Conservation (phyloP, 2,113 vertebrate species). For the Dicrurus megarhynchus region DNA sequence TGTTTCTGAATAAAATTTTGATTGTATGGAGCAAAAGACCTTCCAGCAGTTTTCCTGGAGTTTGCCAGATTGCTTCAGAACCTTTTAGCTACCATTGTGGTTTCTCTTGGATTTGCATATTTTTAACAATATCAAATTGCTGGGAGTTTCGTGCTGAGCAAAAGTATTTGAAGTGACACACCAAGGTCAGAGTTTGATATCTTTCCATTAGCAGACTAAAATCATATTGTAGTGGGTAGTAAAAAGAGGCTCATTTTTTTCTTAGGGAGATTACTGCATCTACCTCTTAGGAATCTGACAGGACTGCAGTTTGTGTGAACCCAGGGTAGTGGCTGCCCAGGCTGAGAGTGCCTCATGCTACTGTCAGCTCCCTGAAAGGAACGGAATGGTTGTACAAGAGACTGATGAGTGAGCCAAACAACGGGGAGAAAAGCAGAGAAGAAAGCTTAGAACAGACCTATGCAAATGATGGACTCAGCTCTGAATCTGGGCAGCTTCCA, state of each 20-base stretch:
- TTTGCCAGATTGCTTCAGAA: neutral
- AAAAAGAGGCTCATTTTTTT: neutral
- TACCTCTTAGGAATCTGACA: neutral
- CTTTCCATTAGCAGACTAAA: neutral
- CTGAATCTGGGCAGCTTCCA: neutral
- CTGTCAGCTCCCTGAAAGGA: neutral
- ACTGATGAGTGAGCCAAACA: neutral
- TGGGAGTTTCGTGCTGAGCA: neutral
- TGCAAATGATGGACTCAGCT: rapidly evolving
- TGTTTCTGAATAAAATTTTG: neutral
- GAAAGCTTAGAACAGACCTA: neutral
- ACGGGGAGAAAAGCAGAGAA: neutral
- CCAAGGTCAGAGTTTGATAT: neutral
- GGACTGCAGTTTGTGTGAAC: neutral
- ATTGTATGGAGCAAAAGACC: neutral
- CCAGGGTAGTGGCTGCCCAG: neutral
- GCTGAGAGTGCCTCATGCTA: neutral
- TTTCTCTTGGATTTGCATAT: neutral
- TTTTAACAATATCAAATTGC: neutral
- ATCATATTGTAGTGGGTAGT: neutral
- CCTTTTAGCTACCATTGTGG: neutral
- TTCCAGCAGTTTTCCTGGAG: neutral
- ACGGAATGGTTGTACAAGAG: neutral
- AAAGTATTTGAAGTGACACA: neutral
- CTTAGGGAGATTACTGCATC: neutral